A percentile compares a stretch with the other conserved stretches of the same genome.
phyloP scores from a whole-genome alignment of 2,888 invertebrate species.

The Cinara cedri region DNA sequence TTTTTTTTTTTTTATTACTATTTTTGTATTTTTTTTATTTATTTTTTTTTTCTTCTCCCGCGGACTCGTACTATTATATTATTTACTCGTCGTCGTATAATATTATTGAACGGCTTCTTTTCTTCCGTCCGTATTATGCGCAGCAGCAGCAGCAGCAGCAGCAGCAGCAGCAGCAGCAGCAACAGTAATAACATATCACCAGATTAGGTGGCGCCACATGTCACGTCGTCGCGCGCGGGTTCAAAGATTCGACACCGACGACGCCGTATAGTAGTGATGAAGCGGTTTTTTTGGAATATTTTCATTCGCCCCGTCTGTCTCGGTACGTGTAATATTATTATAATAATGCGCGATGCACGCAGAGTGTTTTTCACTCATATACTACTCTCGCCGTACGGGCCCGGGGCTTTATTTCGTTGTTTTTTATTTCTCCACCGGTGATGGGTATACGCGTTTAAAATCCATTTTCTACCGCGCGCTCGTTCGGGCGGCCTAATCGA shows the following conservation, averaged over 20 bases:
- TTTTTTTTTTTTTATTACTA: neutral
- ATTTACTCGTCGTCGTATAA: constrained; percentile 14
- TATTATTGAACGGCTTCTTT: constrained; percentile 16
- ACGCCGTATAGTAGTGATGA: constrained; percentile 30
- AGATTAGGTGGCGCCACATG: constrained; percentile 57
- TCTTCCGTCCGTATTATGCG: too few species aligned
- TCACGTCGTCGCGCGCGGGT: constrained; percentile 21
- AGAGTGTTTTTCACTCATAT: constrained; percentile 46
- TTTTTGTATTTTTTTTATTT: neutral
- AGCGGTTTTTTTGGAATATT: constrained; percentile 56
- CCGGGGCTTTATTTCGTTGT: constrained; percentile 22
- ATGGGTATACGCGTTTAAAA: constrained; percentile 56
- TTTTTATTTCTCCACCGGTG: too few species aligned
- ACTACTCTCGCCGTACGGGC: constrained; percentile 46
- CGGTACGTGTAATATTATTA: neutral
- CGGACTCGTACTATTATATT: constrained; percentile 20
- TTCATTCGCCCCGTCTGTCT: neutral
- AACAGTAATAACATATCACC: constrained; percentile 17
- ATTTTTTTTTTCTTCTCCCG: neutral
- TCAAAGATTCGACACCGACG: constrained; percentile 56
- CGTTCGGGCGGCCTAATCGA: constrained; percentile 21
- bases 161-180: neutral
- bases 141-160: neutral
- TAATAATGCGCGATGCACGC: neutral
- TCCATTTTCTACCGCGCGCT: constrained; percentile 57